Evolutionary conservation across 1,140 invertebrate species (phyloP), one percentile per base, ranked within the genome.

Genomic region (Leptinotarsa texana): DNA sequence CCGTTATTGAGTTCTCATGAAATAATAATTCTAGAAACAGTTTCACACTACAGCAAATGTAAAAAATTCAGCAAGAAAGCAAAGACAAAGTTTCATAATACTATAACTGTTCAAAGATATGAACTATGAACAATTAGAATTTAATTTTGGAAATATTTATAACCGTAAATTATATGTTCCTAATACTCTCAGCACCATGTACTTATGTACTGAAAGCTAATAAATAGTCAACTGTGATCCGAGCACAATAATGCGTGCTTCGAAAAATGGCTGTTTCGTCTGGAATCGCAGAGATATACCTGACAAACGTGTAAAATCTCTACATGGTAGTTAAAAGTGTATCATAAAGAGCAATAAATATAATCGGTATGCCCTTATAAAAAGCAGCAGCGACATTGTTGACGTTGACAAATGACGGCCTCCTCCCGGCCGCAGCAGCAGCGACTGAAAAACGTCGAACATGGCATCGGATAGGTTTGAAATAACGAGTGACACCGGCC

Each of bases 401-500:
- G 69, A 70, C 69, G 69, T 70, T 70, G 69, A 70, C 69, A 70
- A 70, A 70, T 70, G 69, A 70, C 69, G 69, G 69, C 47, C 6
- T 11, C 17, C 21, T 13, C 51, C 48, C 49, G 69, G 21, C 21
- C 67, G 67, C 42, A 15, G 27, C 67, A 17, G 18, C 18, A 47
- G 27, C 63, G 27, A 69, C 21, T 48, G 67, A 48, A 69, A 72
- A 72, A 72, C 22, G 4, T 65, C 61, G 61, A 51, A 70, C 21
- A 21, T 11, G 21, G 49, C 69, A 70, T 73, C 72, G 75, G 72
- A 73, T 74, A 67, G 73, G 57, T 51, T 69, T 66, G 78, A 79
- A 79, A 79, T 79, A 74, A 48, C 13, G 70, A 77, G 74, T 74
- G 75, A 79, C 75, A 76, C 21, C 65, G 72, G 68, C 72, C 75